A percentile compares a stretch with the other conserved stretches of the same genome.
phyloP scores from a whole-genome alignment of 2,113 vertebrate genomes.

The Syrrhaptes paradoxus region DNA sequence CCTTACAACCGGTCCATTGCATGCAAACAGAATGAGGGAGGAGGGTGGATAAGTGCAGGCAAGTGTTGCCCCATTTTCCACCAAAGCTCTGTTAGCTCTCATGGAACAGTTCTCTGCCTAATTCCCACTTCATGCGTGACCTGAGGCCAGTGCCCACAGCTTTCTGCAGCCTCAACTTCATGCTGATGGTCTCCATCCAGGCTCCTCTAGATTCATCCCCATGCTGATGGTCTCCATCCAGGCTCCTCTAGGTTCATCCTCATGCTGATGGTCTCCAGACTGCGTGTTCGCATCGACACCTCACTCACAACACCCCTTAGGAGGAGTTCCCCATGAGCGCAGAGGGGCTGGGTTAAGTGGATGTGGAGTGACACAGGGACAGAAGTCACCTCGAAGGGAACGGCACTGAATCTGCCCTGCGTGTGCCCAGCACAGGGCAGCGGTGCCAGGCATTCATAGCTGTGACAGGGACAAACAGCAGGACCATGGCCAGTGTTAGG shows the following conservation, averaged over 20 bases:
- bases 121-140: neutral
- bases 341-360: neutral
- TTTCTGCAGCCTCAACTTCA: neutral
- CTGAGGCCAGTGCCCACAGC: neutral
- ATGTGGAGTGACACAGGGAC: neutral
- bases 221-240: neutral
- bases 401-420: neutral
- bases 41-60: fast-evolving
- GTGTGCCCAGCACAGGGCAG: neutral
- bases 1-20: fast-evolving
- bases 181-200: neutral
- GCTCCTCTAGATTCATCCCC: neutral
- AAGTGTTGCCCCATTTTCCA: neutral
- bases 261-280: neutral
- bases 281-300: no score
- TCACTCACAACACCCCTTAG: fast-evolving
- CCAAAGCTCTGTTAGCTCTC: neutral
- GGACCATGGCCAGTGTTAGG: neutral
- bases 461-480: slow-evolving; percentile 43
- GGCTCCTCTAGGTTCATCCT: neutral
- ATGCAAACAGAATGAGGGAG: fast-evolving
- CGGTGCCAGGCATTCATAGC: slow-evolving; percentile 38
- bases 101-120: neutral
- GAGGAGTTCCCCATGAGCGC: neutral
- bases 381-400: neutral